Evolutionary conservation across 2,888 invertebrate species (phyloP).

Genomic region (Troides helena): DNA sequence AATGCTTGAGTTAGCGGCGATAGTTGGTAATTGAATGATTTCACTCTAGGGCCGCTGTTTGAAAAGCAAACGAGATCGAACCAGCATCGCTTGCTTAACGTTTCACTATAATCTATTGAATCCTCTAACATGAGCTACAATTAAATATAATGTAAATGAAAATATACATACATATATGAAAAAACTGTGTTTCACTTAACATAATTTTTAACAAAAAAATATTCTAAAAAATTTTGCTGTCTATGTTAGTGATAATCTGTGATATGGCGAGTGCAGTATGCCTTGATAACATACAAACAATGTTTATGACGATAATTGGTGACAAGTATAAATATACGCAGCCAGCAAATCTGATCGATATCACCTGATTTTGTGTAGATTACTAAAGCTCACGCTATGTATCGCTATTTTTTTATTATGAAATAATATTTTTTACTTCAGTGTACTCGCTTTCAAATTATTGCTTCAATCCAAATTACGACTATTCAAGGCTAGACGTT

Average conservation of each 20-base stretch:
- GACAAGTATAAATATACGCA: no score
- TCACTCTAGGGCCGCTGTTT: slow-evolving; percentile 18
- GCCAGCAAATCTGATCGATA: no score
- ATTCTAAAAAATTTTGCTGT: no score
- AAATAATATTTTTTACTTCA: background rate
- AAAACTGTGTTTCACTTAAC: no score
- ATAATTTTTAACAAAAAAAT: no score
- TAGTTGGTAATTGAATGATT: slow-evolving; percentile 5
- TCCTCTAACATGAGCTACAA: background rate
- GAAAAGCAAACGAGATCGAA: background rate
- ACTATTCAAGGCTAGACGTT: background rate
- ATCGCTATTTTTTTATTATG: background rate
- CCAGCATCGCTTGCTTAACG: slow-evolving; percentile 5
- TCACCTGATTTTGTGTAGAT: no score
- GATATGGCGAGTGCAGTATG: no score
- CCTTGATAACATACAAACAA: no score
- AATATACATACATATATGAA: background rate
- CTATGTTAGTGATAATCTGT: no score
- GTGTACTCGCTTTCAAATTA: background rate
- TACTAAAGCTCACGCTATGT: no score
- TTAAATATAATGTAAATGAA: background rate
- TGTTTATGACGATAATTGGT: no score
- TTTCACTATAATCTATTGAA: slow-evolving; percentile 2
- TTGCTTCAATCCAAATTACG: background rate
- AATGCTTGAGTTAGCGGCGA: background rate